phyloP scores from a whole-genome alignment of 2,888 invertebrate species.

The Caenorhabditis sp. region DNA sequence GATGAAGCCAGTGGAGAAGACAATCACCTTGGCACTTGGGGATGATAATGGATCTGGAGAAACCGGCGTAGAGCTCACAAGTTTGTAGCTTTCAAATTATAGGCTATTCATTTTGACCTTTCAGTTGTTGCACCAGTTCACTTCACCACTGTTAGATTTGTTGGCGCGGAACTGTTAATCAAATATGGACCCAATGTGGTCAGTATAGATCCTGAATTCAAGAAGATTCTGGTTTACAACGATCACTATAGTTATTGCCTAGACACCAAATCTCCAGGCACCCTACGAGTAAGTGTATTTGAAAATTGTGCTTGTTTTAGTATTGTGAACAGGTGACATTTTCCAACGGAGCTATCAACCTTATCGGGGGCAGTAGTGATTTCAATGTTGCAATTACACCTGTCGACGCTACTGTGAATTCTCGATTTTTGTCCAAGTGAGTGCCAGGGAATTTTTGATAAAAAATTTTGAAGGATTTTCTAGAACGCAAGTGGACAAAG shows the following conservation, averaged over 20 bases:
- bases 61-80: conserved; percentile 44
- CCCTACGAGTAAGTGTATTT: conserved; percentile 21
- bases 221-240: conserved; percentile 56
- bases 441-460: too few species aligned
- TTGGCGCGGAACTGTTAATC: conserved; percentile 63
- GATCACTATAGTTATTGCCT: conserved; percentile 48
- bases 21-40: conserved; percentile 38
- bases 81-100: conserved; percentile 33
- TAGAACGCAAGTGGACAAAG: conserved; percentile 62
- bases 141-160: conserved; percentile 53
- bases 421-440: conserved; percentile 25
- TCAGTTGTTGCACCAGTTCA: conserved; percentile 62
- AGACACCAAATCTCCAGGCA: conserved; percentile 31
- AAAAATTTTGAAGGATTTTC: too few species aligned
- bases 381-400: conserved; percentile 13
- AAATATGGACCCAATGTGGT: conserved; percentile 61
- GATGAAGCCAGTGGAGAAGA: conserved; percentile 53
- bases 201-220: conserved; percentile 56
- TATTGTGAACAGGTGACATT: conserved; percentile 1
- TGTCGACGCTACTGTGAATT: conserved; percentile 21
- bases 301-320: background rate
- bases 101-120: conserved; percentile 6
- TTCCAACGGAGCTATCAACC: background rate
- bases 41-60: conserved; percentile 30
- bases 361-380: background rate